These are phyloP conservation scores for Trisateles emortualis DNA, from an alignment of 2,888 invertebrate genomes.

Conservation along the genomic window DNA sequence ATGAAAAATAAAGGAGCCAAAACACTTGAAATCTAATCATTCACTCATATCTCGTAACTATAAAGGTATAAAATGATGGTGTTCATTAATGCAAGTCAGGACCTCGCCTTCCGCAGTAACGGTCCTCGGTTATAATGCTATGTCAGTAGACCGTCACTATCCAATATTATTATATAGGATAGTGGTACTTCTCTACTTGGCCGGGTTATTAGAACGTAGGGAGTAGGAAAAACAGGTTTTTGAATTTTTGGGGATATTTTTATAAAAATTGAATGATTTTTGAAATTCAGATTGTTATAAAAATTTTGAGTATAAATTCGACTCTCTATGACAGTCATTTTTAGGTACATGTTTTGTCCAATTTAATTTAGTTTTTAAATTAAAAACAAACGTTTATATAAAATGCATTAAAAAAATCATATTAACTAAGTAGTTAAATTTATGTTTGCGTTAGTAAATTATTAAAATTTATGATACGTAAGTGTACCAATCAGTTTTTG, in stretches of 20 bases:
- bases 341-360: too few relatives aligned
- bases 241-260: background rate
- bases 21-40: slow-evolving; percentile 13
- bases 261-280: background rate
- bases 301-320: background rate
- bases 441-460: too few relatives aligned
- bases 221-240: background rate
- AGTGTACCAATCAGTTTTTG: too few relatives aligned
- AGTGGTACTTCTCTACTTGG: slow-evolving; percentile 27
- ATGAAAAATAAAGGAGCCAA: slow-evolving; percentile 7
- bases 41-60: slow-evolving; percentile 29
- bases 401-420: too few relatives aligned
- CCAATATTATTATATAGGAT: slow-evolving; percentile 45
- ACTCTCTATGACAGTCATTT: too few relatives aligned
- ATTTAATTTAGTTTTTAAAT: too few relatives aligned
- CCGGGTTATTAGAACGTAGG: slow-evolving; percentile 40
- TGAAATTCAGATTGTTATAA: too few relatives aligned
- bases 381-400: too few relatives aligned
- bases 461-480: too few relatives aligned
- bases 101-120: slow-evolving; percentile 76
- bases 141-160: slow-evolving; percentile 48
- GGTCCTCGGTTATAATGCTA: slow-evolving; percentile 65
- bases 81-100: slow-evolving; percentile 77
- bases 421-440: too few relatives aligned
- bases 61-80: slow-evolving; percentile 49